Conservation (phyloP, 1,140 invertebrate genomes). For the Battus philenor region DNA sequence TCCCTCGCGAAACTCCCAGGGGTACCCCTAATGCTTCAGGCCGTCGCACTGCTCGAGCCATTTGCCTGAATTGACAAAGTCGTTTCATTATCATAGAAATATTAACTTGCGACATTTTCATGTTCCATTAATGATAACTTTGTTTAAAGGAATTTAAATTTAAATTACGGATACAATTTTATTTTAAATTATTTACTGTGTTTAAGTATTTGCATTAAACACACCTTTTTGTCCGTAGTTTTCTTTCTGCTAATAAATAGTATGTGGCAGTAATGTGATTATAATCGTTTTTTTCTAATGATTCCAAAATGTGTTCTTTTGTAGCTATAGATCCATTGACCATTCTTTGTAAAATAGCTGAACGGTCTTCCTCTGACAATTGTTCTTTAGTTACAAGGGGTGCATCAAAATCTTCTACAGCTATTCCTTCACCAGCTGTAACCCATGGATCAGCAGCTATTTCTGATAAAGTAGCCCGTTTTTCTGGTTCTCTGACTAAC, state of each 20-base stretch:
- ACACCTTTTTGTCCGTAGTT: slow-evolving; percentile 83
- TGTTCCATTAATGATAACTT: too few species aligned
- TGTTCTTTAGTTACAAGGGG: slow-evolving; percentile 64
- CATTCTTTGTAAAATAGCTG: slow-evolving; percentile 96
- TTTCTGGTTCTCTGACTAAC: slow-evolving; percentile 94
- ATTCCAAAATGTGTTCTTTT: slow-evolving; percentile 94
- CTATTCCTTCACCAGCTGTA: slow-evolving; percentile 72
- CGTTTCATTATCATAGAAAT: too few species aligned
- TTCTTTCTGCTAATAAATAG: slow-evolving; percentile 96
- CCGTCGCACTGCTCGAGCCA: slow-evolving; percentile 75
- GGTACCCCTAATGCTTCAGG: slow-evolving; percentile 31
- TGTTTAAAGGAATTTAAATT: too few species aligned
- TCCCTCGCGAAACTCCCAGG: slow-evolving; percentile 25
- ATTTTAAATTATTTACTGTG: too few species aligned
- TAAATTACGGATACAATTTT: too few species aligned
- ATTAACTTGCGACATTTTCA: too few species aligned
- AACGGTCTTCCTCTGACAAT: slow-evolving; percentile 91
- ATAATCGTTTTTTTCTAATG: slow-evolving; percentile 96
- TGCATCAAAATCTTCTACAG: slow-evolving; percentile 63
- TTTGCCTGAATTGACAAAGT: slow-evolving; percentile 78
- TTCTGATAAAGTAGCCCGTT: slow-evolving; percentile 90
- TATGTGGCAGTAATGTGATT: slow-evolving; percentile 99
- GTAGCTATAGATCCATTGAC: slow-evolving; percentile 95
- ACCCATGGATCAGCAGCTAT: slow-evolving; percentile 95
- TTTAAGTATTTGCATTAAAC: too few species aligned